Evolutionary conservation across 2,113 vertebrate species (phyloP).

Genomic region (Macroglossus sobrinus): DNA sequence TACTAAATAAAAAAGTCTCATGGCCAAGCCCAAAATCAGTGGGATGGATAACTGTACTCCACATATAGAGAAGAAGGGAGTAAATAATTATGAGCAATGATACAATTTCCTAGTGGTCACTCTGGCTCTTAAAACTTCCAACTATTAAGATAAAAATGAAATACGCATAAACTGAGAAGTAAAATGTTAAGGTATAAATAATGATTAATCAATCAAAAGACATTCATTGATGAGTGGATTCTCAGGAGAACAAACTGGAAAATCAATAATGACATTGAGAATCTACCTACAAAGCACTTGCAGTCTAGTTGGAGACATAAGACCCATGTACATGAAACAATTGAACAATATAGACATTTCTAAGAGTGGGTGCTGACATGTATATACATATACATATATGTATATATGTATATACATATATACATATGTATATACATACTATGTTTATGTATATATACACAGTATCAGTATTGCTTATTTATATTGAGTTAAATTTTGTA

Average conservation of each 20-base stretch:
- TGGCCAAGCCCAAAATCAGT: not conserved
- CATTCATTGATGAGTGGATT: conserved; percentile 1
- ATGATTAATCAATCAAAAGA: not conserved
- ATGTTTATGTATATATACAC: not conserved
- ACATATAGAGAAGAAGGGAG: not conserved
- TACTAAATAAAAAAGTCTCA: not conserved
- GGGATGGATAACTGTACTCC: rapidly evolving
- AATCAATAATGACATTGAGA: not conserved
- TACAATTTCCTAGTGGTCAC: not conserved
- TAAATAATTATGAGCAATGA: not conserved
- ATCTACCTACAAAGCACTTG: not conserved
- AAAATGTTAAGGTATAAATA: not conserved
- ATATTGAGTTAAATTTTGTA: not conserved
- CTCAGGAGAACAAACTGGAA: not conserved
- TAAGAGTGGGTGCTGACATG: not conserved
- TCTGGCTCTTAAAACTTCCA: not conserved
- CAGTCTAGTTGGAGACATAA: not conserved
- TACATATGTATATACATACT: too few relatives aligned
- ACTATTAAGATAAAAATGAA: not conserved
- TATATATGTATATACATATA: too few relatives aligned
- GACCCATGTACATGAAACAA: not conserved
- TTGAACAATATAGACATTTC: not conserved
- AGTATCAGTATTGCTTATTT: not conserved
- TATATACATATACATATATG: too few relatives aligned
- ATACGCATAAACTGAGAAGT: not conserved